Evolutionary conservation across 1,140 invertebrate genomes (phyloP), one percentile per base, ranked within the genome.

Genomic region (Stratiolaelaps scimitus): DNA sequence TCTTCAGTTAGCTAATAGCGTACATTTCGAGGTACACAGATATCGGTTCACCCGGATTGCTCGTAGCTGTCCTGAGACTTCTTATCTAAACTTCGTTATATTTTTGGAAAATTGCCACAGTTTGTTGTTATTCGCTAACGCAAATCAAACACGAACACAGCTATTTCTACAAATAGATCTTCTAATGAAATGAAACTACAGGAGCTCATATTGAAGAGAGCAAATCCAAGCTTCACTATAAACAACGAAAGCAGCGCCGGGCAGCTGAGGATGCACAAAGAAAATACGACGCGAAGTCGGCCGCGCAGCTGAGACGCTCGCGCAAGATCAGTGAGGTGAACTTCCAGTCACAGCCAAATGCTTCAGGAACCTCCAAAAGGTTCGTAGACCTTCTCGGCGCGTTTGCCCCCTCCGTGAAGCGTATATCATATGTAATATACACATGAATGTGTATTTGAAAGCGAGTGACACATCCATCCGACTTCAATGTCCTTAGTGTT

Each of bases 231-330:
- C 75, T 76, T 43, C 76, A 77, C 66, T 78, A 75, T 66, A 65
- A 76, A 26, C 74, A 75, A 66, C 67, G 76, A 26, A 76, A 76
- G 56, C 71, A 74, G 19, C 69, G 77, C 10, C 77, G 77, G 67
- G 75, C 76, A 28, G 53, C 53, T 26, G 53, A 60, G 34, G 53
- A 60, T 34, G 67, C 76, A 48, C 76, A 77, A 69, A 75, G 69
- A 34, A 60, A 60, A 26, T 29, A 60, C 53, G 53, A 60, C 26
- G 53, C 44, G 65, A 64, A 67, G 43, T 64, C 48, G 7, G 43
- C 17, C 44, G 20, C 47, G 29, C 45, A 68, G 64, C 43, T 47
- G 67, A 45, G 46, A 67, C 43, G 53, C 43, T 46, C 65, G 29
- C 44, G 28, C 17, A 60, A 60, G 34, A 60, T 60, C 23, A 60